A percentile compares a stretch with the other conserved stretches of the same genome.
phyloP scores from a whole-genome alignment of 1,140 invertebrate genomes.

The Ptiloglossa arizonensis region DNA sequence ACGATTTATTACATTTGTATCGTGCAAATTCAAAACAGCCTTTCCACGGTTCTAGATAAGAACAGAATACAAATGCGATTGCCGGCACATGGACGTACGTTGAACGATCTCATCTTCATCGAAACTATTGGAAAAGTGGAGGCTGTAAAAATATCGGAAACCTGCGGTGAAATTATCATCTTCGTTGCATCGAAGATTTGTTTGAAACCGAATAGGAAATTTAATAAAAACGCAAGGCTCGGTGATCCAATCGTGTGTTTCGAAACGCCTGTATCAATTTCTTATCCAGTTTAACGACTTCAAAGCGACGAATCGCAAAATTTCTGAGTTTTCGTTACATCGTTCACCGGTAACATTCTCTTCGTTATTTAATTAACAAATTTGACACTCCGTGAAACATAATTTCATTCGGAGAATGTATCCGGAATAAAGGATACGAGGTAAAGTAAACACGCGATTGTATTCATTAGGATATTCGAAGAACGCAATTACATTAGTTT shows the following conservation, averaged over 20 bases:
- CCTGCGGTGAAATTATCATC: slow-evolving; percentile 8
- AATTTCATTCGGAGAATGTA: background rate
- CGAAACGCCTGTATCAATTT: no score
- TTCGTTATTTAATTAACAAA: no score
- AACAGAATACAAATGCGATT: no score
- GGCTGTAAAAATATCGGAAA: slow-evolving; percentile 13
- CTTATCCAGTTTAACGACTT: no score
- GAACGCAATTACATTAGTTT: background rate
- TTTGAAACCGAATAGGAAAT: background rate
- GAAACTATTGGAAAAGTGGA: slow-evolving; percentile 19
- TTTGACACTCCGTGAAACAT: background rate
- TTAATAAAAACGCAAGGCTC: no score
- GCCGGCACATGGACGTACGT: background rate
- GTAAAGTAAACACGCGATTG: background rate
- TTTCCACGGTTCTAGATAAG: no score
- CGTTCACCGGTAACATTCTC: no score
- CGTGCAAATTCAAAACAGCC: no score
- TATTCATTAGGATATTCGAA: background rate
- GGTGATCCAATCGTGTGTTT: no score
- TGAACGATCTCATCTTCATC: slow-evolving; percentile 17
- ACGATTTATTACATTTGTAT: no score
- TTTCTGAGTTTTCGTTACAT: no score
- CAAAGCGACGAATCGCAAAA: no score
- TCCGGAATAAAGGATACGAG: background rate
- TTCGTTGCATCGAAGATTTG: background rate